Percentiles rank a stretch among this genome's conserved stretches.
These are phyloP conservation scores for Caradrina kadenii DNA, from an alignment of 2,888 invertebrate species.

Conservation along the genomic window DNA sequence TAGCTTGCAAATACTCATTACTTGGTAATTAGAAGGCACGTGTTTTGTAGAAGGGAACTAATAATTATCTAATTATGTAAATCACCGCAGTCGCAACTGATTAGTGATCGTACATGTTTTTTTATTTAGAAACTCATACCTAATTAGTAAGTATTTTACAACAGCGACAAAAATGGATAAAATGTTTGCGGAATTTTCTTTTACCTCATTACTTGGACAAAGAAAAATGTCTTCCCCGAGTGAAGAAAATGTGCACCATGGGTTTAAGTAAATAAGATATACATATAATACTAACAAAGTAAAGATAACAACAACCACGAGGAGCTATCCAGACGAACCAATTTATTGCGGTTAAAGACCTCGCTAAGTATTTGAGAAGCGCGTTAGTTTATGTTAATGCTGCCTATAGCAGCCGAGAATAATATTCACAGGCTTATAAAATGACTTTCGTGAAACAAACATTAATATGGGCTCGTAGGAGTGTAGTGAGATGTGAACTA, in stretches of 20 bases:
- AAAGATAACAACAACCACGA: background rate
- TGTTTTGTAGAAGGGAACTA: background rate
- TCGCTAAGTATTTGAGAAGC: conserved; percentile 14
- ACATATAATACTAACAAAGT: conserved; percentile 9
- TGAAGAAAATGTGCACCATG: background rate
- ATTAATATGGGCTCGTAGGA: too few species aligned
- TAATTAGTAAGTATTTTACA: background rate
- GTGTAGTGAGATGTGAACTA: too few species aligned
- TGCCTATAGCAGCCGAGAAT: background rate
- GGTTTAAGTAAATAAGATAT: background rate
- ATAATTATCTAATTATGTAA: background rate
- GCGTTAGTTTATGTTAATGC: conserved; percentile 21
- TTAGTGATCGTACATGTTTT: background rate
- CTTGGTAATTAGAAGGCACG: conserved; percentile 15
- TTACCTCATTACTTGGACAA: too few species aligned
- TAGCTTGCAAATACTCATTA: conserved; percentile 12
- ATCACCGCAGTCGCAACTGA: conserved; percentile 7
- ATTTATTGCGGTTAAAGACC: conserved; percentile 31
- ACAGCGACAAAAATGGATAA: background rate
- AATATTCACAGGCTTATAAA: background rate
- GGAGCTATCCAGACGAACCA: conserved; percentile 25
- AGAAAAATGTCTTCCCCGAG: background rate
- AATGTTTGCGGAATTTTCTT: too few species aligned
- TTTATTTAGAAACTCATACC: background rate
- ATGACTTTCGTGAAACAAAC: background rate